phyloP scores from a whole-genome alignment of 1,140 invertebrate genomes.

The Microplitis demolitor region DNA sequence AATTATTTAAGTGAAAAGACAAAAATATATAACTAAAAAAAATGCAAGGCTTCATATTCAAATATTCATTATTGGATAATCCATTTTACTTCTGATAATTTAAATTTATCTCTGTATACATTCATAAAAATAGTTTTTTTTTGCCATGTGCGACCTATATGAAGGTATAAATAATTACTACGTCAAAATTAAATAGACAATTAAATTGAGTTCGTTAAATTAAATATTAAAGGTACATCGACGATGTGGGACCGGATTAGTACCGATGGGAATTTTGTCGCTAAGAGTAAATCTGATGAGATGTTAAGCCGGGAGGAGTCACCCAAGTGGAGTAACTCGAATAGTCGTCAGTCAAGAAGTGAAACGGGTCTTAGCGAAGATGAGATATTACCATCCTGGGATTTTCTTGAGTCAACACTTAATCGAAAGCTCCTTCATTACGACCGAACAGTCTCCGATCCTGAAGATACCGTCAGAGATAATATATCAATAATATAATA shows the following conservation, averaged over 20 bases:
- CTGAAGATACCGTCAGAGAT: not conserved
- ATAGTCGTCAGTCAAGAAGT: slow-evolving; percentile 28
- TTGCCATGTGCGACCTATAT: too few relatives aligned
- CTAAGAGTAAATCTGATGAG: slow-evolving; percentile 38
- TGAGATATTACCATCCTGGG: slow-evolving; percentile 44
- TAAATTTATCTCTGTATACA: not conserved
- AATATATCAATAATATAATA: not conserved
- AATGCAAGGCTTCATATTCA: too few relatives aligned
- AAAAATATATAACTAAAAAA: too few relatives aligned
- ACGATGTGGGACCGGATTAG: slow-evolving; percentile 38
- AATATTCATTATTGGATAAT: too few relatives aligned
- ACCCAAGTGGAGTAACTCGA: slow-evolving; percentile 39
- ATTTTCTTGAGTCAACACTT: slow-evolving; percentile 40
- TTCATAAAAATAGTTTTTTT: too few relatives aligned
- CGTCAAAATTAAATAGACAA: slow-evolving; percentile 15
- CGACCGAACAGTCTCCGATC: slow-evolving; percentile 12
- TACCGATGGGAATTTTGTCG: slow-evolving; percentile 32
- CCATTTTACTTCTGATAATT: not conserved
- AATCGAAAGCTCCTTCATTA: slow-evolving; percentile 42
- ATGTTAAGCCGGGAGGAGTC: slow-evolving; percentile 44
- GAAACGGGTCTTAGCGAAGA: slow-evolving; percentile 28
- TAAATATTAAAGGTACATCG: slow-evolving; percentile 23
- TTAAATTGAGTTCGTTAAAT: slow-evolving; percentile 9
- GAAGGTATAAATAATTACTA: not conserved
- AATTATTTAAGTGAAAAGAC: too few relatives aligned